phyloP scores from a whole-genome alignment of 1,140 invertebrate species.

The Thrips palmi region DNA sequence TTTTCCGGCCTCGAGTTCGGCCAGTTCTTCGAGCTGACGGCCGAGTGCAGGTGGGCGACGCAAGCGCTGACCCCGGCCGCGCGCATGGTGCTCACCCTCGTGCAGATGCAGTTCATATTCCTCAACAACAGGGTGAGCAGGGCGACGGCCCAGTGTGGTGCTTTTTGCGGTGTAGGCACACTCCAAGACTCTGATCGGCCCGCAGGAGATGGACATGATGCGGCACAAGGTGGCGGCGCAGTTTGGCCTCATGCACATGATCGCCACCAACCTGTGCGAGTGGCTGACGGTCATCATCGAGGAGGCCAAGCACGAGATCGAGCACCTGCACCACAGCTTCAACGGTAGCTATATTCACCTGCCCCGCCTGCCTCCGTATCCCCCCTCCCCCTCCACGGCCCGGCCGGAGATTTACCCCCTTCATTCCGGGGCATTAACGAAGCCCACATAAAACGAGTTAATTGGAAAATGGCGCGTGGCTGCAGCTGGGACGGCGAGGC shows the following conservation, averaged over 20 bases:
- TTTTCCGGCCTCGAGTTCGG: constrained; percentile 46
- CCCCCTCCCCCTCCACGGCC: too few relatives aligned
- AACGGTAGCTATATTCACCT: too few relatives aligned
- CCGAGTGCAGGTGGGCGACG: constrained; percentile 32
- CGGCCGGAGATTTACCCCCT: too few relatives aligned
- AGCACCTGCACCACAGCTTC: constrained; percentile 19
- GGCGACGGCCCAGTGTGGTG: constrained; percentile 9
- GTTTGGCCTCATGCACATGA: constrained; percentile 39
- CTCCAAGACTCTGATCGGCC: neutral
- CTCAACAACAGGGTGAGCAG: constrained; percentile 40
- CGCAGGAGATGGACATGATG: constrained; percentile 20
- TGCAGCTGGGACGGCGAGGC: too few relatives aligned
- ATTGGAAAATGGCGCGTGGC: too few relatives aligned
- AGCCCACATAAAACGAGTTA: too few relatives aligned
- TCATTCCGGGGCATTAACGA: too few relatives aligned
- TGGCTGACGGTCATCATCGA: constrained; percentile 42
- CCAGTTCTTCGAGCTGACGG: constrained; percentile 32
- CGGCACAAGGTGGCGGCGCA: constrained; percentile 29
- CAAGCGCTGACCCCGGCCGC: constrained; percentile 33
- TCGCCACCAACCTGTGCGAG: constrained; percentile 39
- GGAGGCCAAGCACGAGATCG: constrained; percentile 40
- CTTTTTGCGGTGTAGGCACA: neutral
- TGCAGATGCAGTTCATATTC: constrained; percentile 49
- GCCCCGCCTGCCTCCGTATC: too few relatives aligned
- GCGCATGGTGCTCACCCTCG: constrained; percentile 37